These are phyloP conservation scores for Holacanthus passer DNA, from an alignment of 2,113 vertebrate genomes.

Conservation along the genomic window DNA sequence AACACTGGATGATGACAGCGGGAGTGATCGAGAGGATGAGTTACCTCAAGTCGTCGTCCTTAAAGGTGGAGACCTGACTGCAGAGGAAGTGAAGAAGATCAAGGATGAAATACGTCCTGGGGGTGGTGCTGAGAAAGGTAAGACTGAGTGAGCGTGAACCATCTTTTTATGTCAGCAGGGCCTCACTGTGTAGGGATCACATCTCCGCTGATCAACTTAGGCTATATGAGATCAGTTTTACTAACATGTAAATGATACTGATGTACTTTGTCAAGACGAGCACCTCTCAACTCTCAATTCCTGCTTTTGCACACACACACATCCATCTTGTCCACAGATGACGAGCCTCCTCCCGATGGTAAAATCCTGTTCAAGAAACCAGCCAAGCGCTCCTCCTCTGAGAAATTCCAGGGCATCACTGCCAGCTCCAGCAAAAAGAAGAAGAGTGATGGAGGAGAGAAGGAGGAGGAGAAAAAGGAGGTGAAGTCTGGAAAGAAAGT, in stretches of 20 bases:
- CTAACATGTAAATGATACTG: not conserved
- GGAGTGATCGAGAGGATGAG: constrained; percentile 94
- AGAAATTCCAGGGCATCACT: constrained; percentile 89
- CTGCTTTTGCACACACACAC: no score
- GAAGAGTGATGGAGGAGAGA: constrained; percentile 60
- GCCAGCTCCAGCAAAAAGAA: constrained; percentile 94
- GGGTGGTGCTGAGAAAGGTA: constrained; percentile 81
- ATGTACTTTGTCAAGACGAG: not conserved
- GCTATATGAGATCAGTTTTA: not conserved
- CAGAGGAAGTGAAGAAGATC: constrained; percentile 91
- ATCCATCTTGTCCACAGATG: constrained; percentile 77
- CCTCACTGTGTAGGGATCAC: no score
- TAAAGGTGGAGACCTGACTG: constrained; percentile 90
- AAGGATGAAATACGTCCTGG: constrained; percentile 79
- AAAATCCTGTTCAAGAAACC: constrained; percentile 97
- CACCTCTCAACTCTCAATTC: no score
- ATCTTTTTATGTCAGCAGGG: not conserved
- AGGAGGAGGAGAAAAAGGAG: constrained; percentile 75
- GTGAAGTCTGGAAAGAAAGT: constrained; percentile 87
- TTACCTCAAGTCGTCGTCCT: constrained; percentile 94
- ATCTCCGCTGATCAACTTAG: not conserved
- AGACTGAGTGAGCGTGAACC: not conserved
- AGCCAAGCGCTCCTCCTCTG: constrained; percentile 90
- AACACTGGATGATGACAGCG: constrained; percentile 85
- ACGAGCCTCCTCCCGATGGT: constrained; percentile 87